Evolutionary conservation across 2,113 vertebrate species (phyloP).

Genomic region (Nanorana parkeri): DNA sequence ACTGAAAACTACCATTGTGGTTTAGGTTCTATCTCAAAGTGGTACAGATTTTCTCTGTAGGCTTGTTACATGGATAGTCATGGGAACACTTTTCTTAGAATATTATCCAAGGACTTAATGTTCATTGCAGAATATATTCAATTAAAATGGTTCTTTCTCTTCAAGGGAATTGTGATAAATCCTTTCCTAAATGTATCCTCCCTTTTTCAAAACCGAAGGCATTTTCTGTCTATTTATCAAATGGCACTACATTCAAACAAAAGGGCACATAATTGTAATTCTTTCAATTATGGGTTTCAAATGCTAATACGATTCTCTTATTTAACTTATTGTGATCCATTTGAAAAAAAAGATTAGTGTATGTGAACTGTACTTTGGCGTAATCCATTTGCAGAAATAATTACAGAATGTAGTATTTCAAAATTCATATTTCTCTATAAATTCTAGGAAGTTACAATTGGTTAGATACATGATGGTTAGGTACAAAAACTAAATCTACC

Average conservation of each 20-base stretch:
- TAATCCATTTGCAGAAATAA: background rate
- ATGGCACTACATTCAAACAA: background rate
- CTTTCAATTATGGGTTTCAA: background rate
- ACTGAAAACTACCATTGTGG: background rate
- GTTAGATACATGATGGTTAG: too few relatives aligned
- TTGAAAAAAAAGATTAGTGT: background rate
- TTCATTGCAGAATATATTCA: conserved; percentile 14
- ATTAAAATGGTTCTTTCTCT: conserved; percentile 41
- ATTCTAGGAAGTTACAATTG: too few relatives aligned
- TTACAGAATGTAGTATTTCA: too few relatives aligned
- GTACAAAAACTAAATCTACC: too few relatives aligned
- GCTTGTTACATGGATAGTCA: conserved; percentile 34
- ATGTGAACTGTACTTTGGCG: background rate
- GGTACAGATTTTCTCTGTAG: conserved; percentile 13
- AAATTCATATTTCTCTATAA: too few relatives aligned
- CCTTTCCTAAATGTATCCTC: conserved; percentile 7
- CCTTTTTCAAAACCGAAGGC: background rate
- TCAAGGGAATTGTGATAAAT: conserved; percentile 32
- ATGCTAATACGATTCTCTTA: conserved; percentile 1
- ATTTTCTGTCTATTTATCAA: conserved; percentile 6
- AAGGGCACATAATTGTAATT: background rate
- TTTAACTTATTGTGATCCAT: background rate
- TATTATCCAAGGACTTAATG: conserved; percentile 38
- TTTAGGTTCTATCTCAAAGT: background rate
- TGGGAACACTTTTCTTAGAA: conserved; percentile 30